Conservation (phyloP, 2,888 invertebrate species). For the Cryptophagus acutangulus region DNA sequence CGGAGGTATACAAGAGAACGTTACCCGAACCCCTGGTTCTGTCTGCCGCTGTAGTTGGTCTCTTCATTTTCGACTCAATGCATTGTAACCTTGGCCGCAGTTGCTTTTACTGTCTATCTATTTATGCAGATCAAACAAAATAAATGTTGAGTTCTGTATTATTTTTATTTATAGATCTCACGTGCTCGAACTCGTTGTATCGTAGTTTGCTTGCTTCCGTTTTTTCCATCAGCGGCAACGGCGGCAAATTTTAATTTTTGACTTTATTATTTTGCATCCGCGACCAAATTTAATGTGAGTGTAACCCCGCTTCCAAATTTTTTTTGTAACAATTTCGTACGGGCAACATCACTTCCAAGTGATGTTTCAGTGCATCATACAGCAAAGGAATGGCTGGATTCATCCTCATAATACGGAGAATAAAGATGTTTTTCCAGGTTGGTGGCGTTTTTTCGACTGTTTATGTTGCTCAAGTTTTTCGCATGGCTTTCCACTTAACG, state of each 20-base stretch:
- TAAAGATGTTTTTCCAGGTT: constrained; percentile 72
- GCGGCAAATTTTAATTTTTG: too few species aligned
- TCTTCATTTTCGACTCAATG: background rate
- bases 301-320: too few species aligned
- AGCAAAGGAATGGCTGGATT: constrained; percentile 73
- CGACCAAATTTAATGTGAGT: too few species aligned
- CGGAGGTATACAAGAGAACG: too few species aligned
- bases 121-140: background rate
- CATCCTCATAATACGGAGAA: constrained; percentile 65
- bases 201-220: constrained; percentile 32
- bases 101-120: background rate
- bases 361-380: constrained; percentile 82
- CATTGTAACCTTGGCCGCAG: constrained; percentile 4
- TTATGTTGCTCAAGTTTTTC: too few species aligned
- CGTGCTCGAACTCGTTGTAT: constrained; percentile 26
- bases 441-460: too few species aligned
- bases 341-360: constrained; percentile 16
- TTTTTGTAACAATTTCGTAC: background rate
- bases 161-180: constrained; percentile 25
- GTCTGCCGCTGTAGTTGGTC: too few species aligned
- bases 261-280: too few species aligned
- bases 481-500: too few species aligned
- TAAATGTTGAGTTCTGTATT: constrained; percentile 2
- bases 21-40: too few species aligned
- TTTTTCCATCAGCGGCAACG: constrained; percentile 19